These are phyloP conservation scores for Rhagophthalmus giganteus DNA, from an alignment of 2,888 invertebrate species.

Conservation along the genomic window DNA sequence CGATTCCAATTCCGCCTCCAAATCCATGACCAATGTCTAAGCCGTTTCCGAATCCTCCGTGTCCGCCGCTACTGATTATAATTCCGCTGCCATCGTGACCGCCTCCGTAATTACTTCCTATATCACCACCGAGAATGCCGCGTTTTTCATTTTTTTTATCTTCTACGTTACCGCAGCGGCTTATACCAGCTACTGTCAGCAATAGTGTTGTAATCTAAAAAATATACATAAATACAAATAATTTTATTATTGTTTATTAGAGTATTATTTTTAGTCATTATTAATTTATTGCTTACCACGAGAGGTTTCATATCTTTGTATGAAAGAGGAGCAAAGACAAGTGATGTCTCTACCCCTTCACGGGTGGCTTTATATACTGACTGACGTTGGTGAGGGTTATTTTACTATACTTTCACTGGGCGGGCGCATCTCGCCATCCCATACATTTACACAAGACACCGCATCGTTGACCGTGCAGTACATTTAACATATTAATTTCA, in stretches of 20 bases:
- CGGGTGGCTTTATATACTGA: conserved; percentile 34
- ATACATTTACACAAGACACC: conserved; percentile 30
- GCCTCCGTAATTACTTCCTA: conserved; percentile 26
- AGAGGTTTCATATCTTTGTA: conserved; percentile 31
- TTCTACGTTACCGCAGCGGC: conserved; percentile 21
- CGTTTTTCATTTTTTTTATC: conserved; percentile 36
- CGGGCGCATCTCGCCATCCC: conserved; percentile 35
- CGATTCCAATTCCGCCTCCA: conserved; percentile 27
- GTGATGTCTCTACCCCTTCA: conserved; percentile 37
- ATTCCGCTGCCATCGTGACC: conserved; percentile 28
- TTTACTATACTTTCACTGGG: conserved; percentile 37
- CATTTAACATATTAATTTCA: conserved; percentile 15
- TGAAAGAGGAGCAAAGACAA: conserved; percentile 35
- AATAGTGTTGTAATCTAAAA: conserved; percentile 22
- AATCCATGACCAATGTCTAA: conserved; percentile 8
- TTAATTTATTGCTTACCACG: conserved; percentile 19
- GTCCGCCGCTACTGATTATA: conserved; percentile 27
- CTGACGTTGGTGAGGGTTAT: conserved; percentile 35
- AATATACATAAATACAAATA: conserved; percentile 1
- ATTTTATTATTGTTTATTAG: not conserved
- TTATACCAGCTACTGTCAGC: conserved; percentile 20
- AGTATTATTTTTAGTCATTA: not conserved
- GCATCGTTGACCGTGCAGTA: conserved; percentile 26
- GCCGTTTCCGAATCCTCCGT: conserved; percentile 18
- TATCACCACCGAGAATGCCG: conserved; percentile 27